These are phyloP conservation scores for Zosterops japonicus DNA, from an alignment of 2,113 vertebrate genomes.

Conservation along the genomic window DNA sequence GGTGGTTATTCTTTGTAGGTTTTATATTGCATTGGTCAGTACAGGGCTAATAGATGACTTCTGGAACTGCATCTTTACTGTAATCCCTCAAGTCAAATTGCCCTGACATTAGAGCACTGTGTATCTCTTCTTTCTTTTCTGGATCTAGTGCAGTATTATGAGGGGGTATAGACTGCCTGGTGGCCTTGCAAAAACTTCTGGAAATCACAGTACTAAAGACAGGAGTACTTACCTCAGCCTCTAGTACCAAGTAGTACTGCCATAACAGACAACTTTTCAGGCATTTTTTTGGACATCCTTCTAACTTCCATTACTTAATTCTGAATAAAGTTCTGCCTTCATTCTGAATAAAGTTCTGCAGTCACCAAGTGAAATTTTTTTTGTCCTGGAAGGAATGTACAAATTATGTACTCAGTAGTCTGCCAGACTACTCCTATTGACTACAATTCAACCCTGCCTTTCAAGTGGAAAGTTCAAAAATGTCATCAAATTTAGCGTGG, in stretches of 20 bases:
- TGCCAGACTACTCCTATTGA: neutral
- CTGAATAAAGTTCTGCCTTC: neutral
- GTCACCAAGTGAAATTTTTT: fast-evolving
- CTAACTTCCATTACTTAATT: neutral
- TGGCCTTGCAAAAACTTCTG: neutral
- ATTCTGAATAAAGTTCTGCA: neutral
- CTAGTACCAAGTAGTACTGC: neutral
- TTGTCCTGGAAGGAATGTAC: neutral
- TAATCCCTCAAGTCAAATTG: neutral
- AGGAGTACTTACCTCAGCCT: neutral
- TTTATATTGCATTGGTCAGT: neutral
- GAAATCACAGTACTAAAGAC: neutral
- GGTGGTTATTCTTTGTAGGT: fast-evolving
- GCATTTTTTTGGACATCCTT: neutral
- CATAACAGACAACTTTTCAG: neutral
- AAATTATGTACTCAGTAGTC: neutral
- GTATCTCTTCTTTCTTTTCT: neutral
- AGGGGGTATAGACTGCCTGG: fast-evolving
- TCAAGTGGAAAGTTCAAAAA: neutral
- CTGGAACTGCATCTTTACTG: neutral
- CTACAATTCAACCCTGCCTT: fast-evolving
- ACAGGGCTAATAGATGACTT: neutral
- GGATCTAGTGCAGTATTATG: neutral
- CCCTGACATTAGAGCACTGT: neutral
- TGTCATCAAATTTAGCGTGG: fast-evolving